Evolutionary conservation across 2,113 vertebrate species (phyloP).

Genomic region (Siphamia tubifer): DNA sequence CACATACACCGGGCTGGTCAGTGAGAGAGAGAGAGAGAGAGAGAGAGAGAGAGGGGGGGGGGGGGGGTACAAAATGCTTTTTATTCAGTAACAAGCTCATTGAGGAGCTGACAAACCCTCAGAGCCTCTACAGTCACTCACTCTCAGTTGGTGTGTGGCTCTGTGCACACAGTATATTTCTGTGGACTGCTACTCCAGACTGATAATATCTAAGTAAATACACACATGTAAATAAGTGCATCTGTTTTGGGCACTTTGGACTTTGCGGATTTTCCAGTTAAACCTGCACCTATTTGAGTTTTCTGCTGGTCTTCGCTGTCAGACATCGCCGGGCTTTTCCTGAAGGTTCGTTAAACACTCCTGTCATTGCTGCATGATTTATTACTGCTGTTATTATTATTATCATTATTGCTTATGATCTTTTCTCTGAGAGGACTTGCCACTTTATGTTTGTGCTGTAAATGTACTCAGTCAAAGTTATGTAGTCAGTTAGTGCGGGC

Average conservation of each 20-base stretch:
- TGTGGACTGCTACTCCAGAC: not conserved
- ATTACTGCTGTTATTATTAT: no score
- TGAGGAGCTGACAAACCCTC: slow-evolving; percentile 27
- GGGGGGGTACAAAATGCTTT: slow-evolving; percentile 9
- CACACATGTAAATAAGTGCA: no score
- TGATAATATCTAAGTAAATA: no score
- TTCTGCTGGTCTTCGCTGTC: not conserved
- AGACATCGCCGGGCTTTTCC: not conserved
- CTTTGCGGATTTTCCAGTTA: not conserved
- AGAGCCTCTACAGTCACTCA: not conserved
- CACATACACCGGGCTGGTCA: not conserved
- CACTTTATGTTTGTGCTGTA: not conserved
- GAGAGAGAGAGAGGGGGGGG: slow-evolving; percentile 2
- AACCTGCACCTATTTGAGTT: not conserved
- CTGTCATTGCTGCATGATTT: not conserved
- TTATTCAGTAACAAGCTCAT: slow-evolving; percentile 29
- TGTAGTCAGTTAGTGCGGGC: not conserved
- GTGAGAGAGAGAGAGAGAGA: slow-evolving; percentile 23
- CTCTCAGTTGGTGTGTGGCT: not conserved
- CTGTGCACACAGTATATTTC: not conserved
- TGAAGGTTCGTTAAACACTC: slow-evolving; percentile 39
- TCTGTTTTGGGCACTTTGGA: no score
- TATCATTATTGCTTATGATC: no score
- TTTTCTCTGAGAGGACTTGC: slow-evolving; percentile 1
- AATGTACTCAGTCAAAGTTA: not conserved